A percentile compares a stretch with the other conserved stretches of the same genome.
Conservation (phyloP, 2,797 vertebrate genomes). For the Vultur gryphus region DNA sequence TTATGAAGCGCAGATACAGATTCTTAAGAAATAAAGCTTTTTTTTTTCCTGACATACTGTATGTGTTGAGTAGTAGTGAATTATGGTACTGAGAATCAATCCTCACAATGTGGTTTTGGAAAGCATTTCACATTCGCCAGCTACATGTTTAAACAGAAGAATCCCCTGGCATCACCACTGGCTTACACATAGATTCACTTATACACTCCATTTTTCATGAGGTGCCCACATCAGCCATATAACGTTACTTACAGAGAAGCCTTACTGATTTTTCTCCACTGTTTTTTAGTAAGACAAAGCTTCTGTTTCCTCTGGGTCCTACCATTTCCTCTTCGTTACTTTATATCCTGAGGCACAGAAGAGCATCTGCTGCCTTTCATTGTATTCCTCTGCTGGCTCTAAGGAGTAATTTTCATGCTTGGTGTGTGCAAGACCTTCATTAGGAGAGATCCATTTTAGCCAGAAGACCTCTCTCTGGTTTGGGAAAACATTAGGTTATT, state of each 20-base stretch:
- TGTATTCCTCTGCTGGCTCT: background rate
- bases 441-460: background rate
- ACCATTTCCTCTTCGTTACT: background rate
- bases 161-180: background rate
- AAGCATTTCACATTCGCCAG: background rate
- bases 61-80: background rate
- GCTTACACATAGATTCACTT: conserved; percentile 4
- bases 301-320: background rate
- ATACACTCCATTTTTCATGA: background rate
- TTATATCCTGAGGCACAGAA: background rate
- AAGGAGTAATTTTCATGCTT: background rate
- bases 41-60: background rate
- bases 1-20: background rate
- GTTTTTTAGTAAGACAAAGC: background rate
- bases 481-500: background rate
- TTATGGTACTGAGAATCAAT: background rate
- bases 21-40: background rate
- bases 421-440: background rate
- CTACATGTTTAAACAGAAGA: background rate
- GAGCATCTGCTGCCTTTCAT: background rate
- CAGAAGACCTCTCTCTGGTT: background rate
- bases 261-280: background rate
- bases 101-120: background rate
- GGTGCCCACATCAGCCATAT: background rate
- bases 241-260: background rate